Conservation (phyloP, 2,888 invertebrate species). For the Antheraea yamamai region DNA sequence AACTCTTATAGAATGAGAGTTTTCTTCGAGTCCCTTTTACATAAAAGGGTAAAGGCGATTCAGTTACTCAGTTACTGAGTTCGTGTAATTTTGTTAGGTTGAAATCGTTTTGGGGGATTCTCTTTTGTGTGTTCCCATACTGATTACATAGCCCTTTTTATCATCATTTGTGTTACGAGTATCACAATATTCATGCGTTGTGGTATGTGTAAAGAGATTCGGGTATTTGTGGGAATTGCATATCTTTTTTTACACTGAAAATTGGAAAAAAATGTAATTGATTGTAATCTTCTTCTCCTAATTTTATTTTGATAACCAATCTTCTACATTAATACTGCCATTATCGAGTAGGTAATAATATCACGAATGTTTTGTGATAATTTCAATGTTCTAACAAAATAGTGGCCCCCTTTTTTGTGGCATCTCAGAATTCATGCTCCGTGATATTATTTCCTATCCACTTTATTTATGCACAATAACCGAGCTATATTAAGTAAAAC, state of each 20-base stretch:
- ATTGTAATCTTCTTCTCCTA: too few relatives aligned
- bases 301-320: too few relatives aligned
- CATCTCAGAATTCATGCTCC: too few relatives aligned
- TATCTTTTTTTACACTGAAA: background rate
- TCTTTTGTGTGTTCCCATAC: slow-evolving; percentile 1
- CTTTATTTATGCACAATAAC: too few relatives aligned
- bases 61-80: slow-evolving; percentile 3
- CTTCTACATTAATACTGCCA: too few relatives aligned
- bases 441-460: too few relatives aligned
- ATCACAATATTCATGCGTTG: background rate
- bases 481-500: too few relatives aligned
- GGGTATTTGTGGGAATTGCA: background rate
- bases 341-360: too few relatives aligned
- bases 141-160: slow-evolving; percentile 9
- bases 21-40: slow-evolving; percentile 14
- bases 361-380: too few relatives aligned
- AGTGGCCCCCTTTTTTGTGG: too few relatives aligned
- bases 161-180: slow-evolving; percentile 2
- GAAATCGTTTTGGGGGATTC: slow-evolving; percentile 6
- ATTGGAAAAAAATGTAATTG: background rate
- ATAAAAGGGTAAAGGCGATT: background rate
- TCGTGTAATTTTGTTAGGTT: slow-evolving; percentile 7
- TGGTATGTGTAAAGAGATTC: background rate
- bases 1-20: background rate
- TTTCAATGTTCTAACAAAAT: too few relatives aligned